Conservation (phyloP, 2,888 invertebrate genomes). For the Drosophila pseudotakahashii region DNA sequence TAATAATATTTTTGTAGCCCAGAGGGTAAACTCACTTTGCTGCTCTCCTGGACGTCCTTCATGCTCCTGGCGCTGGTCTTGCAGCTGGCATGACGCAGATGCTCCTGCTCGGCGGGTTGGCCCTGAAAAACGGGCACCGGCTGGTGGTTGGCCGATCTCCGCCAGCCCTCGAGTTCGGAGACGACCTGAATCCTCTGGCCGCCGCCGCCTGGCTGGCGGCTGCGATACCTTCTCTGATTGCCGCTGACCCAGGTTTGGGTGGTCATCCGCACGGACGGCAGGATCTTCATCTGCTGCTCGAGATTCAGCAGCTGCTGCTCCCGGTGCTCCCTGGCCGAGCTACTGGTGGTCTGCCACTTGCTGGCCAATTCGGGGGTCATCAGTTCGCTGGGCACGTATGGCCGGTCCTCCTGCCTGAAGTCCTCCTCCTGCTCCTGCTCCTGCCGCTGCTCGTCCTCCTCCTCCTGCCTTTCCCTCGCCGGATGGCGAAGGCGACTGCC, state of each 20-base stretch:
- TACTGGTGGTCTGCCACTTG: slow-evolving; percentile 5
- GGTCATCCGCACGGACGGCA: neutral
- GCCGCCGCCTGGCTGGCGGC: neutral
- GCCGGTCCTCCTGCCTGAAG: neutral
- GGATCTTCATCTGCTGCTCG: neutral
- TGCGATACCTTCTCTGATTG: neutral
- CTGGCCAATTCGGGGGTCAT: slow-evolving; percentile 9
- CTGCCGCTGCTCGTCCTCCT: neutral
- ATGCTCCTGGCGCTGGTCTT: slow-evolving; percentile 5
- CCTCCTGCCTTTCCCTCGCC: neutral
- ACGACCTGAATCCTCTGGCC: neutral
- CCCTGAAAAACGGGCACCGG: slow-evolving; percentile 10
- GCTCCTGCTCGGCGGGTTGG: slow-evolving; percentile 4
- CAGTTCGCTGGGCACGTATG: slow-evolving; percentile 3
- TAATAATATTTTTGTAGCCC: too few species aligned
- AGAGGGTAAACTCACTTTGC: neutral
- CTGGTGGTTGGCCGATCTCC: neutral
- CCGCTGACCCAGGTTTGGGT: neutral
- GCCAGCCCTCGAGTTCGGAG: slow-evolving; percentile 12
- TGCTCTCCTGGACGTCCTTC: neutral
- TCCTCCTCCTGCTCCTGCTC: neutral
- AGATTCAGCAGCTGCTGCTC: neutral
- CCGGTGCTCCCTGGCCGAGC: neutral
- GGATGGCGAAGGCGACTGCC: neutral
- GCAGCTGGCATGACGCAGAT: slow-evolving; percentile 3